Conservation (phyloP, 1,140 invertebrate genomes). For the Eciton burchellii region DNA sequence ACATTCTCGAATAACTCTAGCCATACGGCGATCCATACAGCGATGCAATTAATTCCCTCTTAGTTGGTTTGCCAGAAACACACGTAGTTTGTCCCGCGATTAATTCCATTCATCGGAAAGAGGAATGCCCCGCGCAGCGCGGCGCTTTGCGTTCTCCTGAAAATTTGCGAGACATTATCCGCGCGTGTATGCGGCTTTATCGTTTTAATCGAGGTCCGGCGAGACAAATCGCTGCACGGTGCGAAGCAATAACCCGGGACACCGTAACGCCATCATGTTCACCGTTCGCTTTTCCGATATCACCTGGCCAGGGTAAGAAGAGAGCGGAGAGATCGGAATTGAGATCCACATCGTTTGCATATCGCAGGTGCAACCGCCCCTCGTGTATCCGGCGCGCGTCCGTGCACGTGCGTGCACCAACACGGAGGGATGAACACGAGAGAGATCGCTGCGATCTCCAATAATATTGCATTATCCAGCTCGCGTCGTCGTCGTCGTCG, state of each 20-base stretch:
- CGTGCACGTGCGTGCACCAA: background rate
- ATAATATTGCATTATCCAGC: constrained; percentile 71
- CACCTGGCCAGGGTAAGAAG: constrained; percentile 25
- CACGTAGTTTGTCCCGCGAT: constrained; percentile 36
- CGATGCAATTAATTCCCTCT: constrained; percentile 51
- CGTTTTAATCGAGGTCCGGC: background rate
- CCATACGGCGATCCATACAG: constrained; percentile 34
- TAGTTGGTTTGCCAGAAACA: constrained; percentile 39
- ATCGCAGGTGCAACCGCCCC: constrained; percentile 46
- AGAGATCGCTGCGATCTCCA: constrained; percentile 60
- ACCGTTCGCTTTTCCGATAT: constrained; percentile 25
- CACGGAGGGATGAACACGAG: constrained; percentile 21
- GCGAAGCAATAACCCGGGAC: background rate
- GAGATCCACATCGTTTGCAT: constrained; percentile 48
- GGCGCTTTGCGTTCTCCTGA: background rate
- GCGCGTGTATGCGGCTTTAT: background rate
- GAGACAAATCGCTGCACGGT: background rate
- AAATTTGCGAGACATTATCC: background rate
- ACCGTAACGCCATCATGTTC: background rate
- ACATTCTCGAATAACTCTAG: constrained; percentile 50
- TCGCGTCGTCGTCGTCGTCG: constrained; percentile 1
- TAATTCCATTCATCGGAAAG: constrained; percentile 33
- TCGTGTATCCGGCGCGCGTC: constrained; percentile 10
- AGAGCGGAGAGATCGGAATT: constrained; percentile 1
- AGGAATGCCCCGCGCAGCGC: background rate